phyloP scores from a whole-genome alignment of 2,888 invertebrate genomes.

The Autographa pulchrina region DNA sequence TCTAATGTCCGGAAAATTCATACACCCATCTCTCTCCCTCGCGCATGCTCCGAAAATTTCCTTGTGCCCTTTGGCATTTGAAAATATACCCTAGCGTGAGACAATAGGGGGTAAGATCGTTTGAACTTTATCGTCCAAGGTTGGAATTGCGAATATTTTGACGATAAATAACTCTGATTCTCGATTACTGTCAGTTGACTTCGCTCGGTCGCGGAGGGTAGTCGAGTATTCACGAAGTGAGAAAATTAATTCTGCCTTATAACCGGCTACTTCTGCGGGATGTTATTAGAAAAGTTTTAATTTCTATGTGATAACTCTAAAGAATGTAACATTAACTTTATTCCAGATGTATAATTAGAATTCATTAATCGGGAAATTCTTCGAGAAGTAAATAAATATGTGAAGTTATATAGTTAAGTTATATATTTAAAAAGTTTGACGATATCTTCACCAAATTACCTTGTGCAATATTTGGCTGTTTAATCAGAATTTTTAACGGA shows the following conservation, averaged over 20 bases:
- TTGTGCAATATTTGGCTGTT: not conserved
- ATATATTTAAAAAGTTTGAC: constrained; percentile 10
- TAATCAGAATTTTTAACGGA: constrained; percentile 15
- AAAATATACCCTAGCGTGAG: constrained; percentile 66
- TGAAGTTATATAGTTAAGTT: too few relatives aligned
- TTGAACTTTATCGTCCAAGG: constrained; percentile 43
- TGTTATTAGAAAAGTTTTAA: constrained; percentile 47
- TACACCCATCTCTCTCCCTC: constrained; percentile 58
- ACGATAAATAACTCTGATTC: constrained; percentile 61
- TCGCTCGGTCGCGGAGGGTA: constrained; percentile 54
- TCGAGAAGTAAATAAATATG: constrained; percentile 20
- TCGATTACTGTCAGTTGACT: constrained; percentile 73
- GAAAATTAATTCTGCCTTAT: constrained; percentile 17
- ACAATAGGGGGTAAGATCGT: constrained; percentile 64
- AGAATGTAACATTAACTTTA: constrained; percentile 18
- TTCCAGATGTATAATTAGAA: too few relatives aligned
- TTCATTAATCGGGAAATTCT: too few relatives aligned
- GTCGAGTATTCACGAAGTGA: constrained; percentile 49
- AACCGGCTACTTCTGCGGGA: constrained; percentile 10
- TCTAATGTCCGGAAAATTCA: constrained; percentile 47
- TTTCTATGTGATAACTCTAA: constrained; percentile 18
- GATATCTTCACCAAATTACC: not conserved
- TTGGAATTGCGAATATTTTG: constrained; percentile 61
- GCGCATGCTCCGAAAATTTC: constrained; percentile 78
- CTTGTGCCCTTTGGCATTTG: constrained; percentile 60